Conservation (phyloP, 2,888 invertebrate genomes). For the Gonocerus acuteangulatus region DNA sequence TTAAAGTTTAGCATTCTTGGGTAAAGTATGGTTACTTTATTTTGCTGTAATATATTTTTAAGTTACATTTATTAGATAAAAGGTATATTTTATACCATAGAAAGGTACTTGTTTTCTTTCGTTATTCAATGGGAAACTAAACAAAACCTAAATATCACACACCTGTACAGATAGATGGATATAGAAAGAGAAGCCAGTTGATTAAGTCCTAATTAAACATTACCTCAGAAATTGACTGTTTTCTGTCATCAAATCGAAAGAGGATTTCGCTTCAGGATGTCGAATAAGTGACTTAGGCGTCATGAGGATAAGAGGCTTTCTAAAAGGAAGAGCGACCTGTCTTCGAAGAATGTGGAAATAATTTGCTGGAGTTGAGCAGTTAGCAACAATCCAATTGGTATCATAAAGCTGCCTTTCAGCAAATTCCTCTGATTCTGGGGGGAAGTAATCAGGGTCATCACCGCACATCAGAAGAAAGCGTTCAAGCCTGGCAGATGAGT, state of each 20-base stretch:
- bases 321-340: conserved; percentile 93
- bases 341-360: conserved; percentile 93
- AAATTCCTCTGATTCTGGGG: conserved; percentile 83
- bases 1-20: too few relatives aligned
- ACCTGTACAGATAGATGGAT: too few relatives aligned
- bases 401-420: conserved; percentile 92
- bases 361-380: conserved; percentile 93
- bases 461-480: conserved; percentile 92
- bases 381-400: conserved; percentile 94
- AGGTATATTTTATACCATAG: too few relatives aligned
- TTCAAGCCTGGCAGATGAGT: conserved; percentile 85
- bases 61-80: too few relatives aligned
- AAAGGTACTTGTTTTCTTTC: too few relatives aligned
- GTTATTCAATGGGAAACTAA: too few relatives aligned
- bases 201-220: too few relatives aligned
- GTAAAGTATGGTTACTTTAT: too few relatives aligned
- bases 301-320: conserved; percentile 94
- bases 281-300: conserved; percentile 95
- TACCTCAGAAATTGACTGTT: conserved; percentile 63
- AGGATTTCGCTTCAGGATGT: conserved; percentile 90
- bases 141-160: too few relatives aligned
- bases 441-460: conserved; percentile 94
- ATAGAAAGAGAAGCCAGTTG: too few relatives aligned
- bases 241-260: conserved; percentile 87
- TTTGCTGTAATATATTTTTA: too few relatives aligned